phyloP scores from a whole-genome alignment of 2,888 invertebrate species.

The Selenia dentaria region DNA sequence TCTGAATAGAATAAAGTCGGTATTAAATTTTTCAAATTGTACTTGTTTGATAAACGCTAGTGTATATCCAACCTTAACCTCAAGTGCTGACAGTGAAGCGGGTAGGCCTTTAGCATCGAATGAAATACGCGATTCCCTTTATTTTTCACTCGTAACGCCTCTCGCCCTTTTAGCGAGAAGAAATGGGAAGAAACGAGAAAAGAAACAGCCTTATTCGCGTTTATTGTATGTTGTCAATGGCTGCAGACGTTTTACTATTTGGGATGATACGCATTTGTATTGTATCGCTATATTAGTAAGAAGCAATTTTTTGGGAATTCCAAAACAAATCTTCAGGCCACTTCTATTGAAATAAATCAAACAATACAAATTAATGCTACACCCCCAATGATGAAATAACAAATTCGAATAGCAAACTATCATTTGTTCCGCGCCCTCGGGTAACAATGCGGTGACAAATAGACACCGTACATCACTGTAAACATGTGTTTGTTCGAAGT shows the following conservation, averaged over 20 bases:
- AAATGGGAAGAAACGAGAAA: background rate
- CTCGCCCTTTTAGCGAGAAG: conserved; percentile 19
- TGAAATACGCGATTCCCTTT: conserved; percentile 40
- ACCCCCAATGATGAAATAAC: too few relatives aligned
- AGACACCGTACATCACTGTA: too few relatives aligned
- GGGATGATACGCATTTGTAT: background rate
- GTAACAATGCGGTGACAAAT: too few relatives aligned
- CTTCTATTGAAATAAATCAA: too few relatives aligned
- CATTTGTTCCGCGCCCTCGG: too few relatives aligned
- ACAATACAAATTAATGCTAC: too few relatives aligned
- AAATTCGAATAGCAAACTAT: too few relatives aligned
- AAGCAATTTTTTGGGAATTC: too few relatives aligned
- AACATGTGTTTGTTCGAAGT: too few relatives aligned
- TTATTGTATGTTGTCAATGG: background rate
- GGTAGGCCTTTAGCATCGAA: conserved; percentile 35
- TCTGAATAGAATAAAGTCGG: too few relatives aligned
- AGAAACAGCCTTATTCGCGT: background rate
- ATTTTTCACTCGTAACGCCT: conserved; percentile 31
- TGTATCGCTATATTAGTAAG: background rate
- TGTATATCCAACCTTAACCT: background rate
- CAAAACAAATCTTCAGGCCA: too few relatives aligned
- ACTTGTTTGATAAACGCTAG: background rate
- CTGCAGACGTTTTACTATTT: background rate
- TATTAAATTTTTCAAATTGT: too few relatives aligned
- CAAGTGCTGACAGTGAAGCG: conserved; percentile 43